These are phyloP conservation scores for Hypsibius dujardini DNA, from an alignment of 1,140 invertebrate genomes.

Conservation along the genomic window DNA sequence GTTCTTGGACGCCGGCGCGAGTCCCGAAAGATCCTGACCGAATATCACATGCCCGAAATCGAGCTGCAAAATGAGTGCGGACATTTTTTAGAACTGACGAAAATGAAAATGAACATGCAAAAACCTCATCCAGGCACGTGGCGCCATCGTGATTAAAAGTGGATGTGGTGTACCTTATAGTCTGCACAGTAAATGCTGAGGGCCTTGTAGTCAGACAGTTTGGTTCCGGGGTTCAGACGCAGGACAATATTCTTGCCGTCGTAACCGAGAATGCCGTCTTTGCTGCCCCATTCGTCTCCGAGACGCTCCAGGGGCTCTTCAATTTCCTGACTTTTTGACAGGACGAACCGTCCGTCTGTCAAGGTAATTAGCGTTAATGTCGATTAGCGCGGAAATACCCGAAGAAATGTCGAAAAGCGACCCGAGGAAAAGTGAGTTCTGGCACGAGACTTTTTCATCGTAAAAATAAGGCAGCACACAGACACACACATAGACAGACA, in stretches of 20 bases:
- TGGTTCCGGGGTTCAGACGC: slow-evolving; percentile 56
- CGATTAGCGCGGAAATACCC: too few relatives aligned
- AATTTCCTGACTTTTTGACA: slow-evolving; percentile 20
- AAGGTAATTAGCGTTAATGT: neutral
- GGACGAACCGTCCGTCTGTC: slow-evolving; percentile 20
- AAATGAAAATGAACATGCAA: neutral
- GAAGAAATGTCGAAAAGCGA: too few relatives aligned
- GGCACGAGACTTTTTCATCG: too few relatives aligned
- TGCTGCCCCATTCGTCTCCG: slow-evolving; percentile 36
- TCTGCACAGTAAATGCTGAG: slow-evolving; percentile 70
- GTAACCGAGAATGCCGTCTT: slow-evolving; percentile 54
- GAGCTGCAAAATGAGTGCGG: neutral
- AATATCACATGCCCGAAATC: slow-evolving; percentile 16
- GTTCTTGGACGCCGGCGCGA: neutral
- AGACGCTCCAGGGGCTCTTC: slow-evolving; percentile 18
- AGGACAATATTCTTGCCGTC: slow-evolving; percentile 61
- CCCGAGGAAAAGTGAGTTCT: too few relatives aligned
- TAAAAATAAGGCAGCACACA: too few relatives aligned
- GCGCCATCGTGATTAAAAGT: neutral
- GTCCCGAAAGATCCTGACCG: neutral
- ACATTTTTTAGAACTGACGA: neutral
- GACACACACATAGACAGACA: too few relatives aligned
- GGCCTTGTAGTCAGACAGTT: slow-evolving; percentile 67
- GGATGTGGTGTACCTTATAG: slow-evolving; percentile 48
- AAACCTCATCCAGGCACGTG: neutral